Evolutionary conservation across 2,797 vertebrate genomes (phyloP).

Genomic region (Phoxinus dragarum): DNA sequence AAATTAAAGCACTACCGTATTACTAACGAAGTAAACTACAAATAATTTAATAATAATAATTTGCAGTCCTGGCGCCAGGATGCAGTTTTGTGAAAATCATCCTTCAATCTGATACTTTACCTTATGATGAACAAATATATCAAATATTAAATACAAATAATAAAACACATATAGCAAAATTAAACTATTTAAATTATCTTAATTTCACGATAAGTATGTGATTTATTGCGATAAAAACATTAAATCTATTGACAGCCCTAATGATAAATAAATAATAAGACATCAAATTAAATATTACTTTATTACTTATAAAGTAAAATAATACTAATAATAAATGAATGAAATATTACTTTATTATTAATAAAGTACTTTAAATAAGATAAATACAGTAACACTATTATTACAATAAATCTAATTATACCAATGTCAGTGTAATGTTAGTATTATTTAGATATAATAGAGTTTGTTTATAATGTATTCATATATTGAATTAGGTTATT

Average conservation of each 20-base stretch:
- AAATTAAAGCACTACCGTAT: background rate
- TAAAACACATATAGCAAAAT: background rate
- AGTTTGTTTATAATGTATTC: background rate
- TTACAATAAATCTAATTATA: background rate
- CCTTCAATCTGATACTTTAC: background rate
- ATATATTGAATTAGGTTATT: background rate
- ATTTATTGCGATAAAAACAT: no score
- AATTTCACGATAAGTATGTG: background rate
- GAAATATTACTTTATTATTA: background rate
- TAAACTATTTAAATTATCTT: background rate
- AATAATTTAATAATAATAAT: background rate
- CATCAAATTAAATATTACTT: background rate
- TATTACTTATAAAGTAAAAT: background rate
- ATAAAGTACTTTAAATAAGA: background rate
- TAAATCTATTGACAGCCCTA: no score
- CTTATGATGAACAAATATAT: background rate
- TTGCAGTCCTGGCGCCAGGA: background rate
- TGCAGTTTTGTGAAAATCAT: background rate
- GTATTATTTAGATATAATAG: background rate
- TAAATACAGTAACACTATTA: background rate
- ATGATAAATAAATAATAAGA: background rate
- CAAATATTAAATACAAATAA: no score
- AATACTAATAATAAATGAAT: background rate
- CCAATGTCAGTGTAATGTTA: background rate
- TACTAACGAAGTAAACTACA: background rate